Conservation (phyloP, 1,140 invertebrate species). For the Drosophila rufa region DNA sequence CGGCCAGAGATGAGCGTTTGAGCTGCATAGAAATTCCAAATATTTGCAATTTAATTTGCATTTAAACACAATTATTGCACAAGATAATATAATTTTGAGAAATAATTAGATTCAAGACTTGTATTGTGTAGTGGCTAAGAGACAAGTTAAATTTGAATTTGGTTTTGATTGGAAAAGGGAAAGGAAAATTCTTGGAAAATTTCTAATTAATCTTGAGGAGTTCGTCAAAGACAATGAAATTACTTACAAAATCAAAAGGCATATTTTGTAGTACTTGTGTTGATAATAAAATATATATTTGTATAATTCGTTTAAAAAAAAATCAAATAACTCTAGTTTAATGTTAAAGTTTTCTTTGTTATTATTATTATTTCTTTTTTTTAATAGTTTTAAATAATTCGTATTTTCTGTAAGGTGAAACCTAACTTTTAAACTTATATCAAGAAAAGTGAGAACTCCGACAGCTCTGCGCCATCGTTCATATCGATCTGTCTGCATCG, state of each 20-base stretch:
- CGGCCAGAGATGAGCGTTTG: constrained; percentile 35
- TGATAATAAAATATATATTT: no score
- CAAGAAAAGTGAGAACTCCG: background rate
- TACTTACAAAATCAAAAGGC: background rate
- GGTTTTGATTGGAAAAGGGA: background rate
- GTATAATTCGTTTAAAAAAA: no score
- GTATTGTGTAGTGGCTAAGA: background rate
- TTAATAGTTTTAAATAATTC: background rate
- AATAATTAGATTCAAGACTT: constrained; percentile 21
- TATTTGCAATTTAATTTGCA: constrained; percentile 51
- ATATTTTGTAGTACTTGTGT: no score
- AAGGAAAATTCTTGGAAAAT: background rate
- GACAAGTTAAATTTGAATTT: constrained; percentile 5
- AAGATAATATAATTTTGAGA: constrained; percentile 22
- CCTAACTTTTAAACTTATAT: no score
- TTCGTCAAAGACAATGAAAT: background rate
- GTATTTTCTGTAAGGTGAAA: background rate
- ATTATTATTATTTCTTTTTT: no score
- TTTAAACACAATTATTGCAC: constrained; percentile 33
- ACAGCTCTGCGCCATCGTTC: background rate
- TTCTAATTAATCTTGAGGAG: background rate
- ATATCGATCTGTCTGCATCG: constrained; percentile 19
- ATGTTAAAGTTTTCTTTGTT: no score
- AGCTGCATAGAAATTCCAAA: constrained; percentile 18
- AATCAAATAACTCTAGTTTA: no score